Percentiles rank a stretch among this genome's conserved stretches.
These are phyloP conservation scores for Bombyx mandarina DNA, from an alignment of 1,140 invertebrate genomes.

Conservation along the genomic window DNA sequence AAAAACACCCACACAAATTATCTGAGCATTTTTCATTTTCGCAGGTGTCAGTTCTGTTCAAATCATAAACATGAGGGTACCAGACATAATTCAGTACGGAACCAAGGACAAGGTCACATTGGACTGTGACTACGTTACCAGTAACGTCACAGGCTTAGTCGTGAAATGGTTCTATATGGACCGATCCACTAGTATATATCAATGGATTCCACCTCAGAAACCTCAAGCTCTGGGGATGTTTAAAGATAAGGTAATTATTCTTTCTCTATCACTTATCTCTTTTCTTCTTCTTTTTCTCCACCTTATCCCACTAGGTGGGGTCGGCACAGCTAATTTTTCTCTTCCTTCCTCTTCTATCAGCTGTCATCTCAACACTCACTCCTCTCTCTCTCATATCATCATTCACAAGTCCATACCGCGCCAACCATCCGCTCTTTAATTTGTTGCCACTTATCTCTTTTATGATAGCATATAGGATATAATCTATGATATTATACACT, in stretches of 20 bases:
- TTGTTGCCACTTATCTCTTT: too few relatives aligned
- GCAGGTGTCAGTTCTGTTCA: slow-evolving; percentile 64
- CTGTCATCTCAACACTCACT: too few relatives aligned
- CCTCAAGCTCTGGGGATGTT: slow-evolving; percentile 76
- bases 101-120: slow-evolving; percentile 74
- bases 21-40: slow-evolving; percentile 11
- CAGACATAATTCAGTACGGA: slow-evolving; percentile 76
- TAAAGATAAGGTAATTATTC: slow-evolving; percentile 63
- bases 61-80: slow-evolving; percentile 78
- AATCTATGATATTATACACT: too few relatives aligned
- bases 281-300: too few relatives aligned
- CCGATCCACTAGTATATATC: slow-evolving; percentile 77
- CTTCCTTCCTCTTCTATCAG: too few relatives aligned
- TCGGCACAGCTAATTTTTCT: too few relatives aligned
- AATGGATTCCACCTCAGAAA: slow-evolving; percentile 80
- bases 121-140: slow-evolving; percentile 81
- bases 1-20: not conserved
- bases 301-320: too few relatives aligned
- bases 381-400: too few relatives aligned
- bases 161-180: slow-evolving; percentile 85
- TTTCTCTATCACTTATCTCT: too few relatives aligned
- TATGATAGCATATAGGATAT: too few relatives aligned
- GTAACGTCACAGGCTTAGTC: slow-evolving; percentile 75
- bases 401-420: too few relatives aligned
- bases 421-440: too few relatives aligned